Conservation (phyloP, 2,797 vertebrate genomes). For the Diplodus sargus region DNA sequence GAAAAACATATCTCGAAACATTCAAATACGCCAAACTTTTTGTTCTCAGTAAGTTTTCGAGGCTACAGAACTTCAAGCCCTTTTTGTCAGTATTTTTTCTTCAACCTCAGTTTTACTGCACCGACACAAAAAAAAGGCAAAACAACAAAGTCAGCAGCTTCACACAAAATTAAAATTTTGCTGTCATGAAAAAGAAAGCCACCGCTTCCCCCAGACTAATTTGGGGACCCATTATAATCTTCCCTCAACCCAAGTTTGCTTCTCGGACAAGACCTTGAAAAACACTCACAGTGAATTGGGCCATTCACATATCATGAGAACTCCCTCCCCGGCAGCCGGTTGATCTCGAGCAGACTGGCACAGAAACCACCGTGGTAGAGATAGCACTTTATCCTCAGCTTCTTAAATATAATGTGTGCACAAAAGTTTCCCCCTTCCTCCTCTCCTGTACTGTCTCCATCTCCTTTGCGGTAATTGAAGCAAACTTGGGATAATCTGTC, state of each 20-base stretch:
- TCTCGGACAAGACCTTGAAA: constrained; percentile 73
- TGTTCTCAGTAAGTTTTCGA: constrained; percentile 5
- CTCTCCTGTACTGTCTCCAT: constrained; percentile 80
- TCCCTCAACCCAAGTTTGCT: constrained; percentile 62
- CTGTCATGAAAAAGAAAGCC: constrained; percentile 53
- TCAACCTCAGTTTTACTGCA: constrained; percentile 31
- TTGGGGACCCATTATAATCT: constrained; percentile 68
- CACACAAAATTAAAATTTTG: constrained; percentile 35
- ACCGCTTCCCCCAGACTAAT: constrained; percentile 59
- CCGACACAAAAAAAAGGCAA: constrained; percentile 41
- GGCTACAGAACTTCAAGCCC: neutral
- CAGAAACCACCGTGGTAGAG: constrained; percentile 84
- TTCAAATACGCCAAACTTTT: neutral
- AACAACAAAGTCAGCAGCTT: constrained; percentile 57
- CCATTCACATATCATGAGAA: constrained; percentile 73
- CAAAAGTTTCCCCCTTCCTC: constrained; percentile 84
- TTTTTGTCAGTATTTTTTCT: constrained; percentile 26
- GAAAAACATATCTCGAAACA: neutral
- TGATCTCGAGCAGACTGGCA: constrained; percentile 71
- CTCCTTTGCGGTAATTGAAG: constrained; percentile 91
- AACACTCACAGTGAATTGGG: constrained; percentile 69
- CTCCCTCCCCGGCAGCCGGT: constrained; percentile 62
- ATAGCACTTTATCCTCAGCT: constrained; percentile 86
- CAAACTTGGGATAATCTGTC: constrained; percentile 98
- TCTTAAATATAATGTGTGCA: constrained; percentile 91